Conservation (phyloP, 2,888 invertebrate species). For the Leptinotarsa tumamoca region DNA sequence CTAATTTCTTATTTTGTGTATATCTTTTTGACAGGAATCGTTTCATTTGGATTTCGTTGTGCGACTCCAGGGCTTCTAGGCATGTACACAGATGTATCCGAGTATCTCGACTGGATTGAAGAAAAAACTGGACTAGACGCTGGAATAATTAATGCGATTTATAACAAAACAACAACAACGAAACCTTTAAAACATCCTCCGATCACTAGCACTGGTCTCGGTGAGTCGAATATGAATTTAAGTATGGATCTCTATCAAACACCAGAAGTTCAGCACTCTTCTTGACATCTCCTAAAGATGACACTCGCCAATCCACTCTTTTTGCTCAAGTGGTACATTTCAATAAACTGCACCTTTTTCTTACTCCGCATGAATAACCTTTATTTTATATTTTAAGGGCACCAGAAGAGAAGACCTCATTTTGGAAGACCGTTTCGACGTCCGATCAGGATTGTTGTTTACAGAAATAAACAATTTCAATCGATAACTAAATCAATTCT, state of each 20-base stretch:
- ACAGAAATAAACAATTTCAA: slow-evolving; percentile 38
- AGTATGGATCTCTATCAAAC: too few relatives aligned
- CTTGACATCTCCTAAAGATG: too few relatives aligned
- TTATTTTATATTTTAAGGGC: slow-evolving; percentile 36
- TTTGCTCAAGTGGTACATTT: too few relatives aligned
- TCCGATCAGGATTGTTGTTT: slow-evolving; percentile 48
- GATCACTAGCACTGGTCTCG: slow-evolving; percentile 3
- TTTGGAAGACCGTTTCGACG: slow-evolving; percentile 40
- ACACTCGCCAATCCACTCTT: too few relatives aligned
- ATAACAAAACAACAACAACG: slow-evolving; percentile 27
- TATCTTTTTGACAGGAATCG: background rate
- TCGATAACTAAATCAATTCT: slow-evolving; percentile 33
- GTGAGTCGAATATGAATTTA: background rate
- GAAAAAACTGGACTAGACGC: slow-evolving; percentile 52
- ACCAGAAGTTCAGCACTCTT: too few relatives aligned
- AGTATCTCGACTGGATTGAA: slow-evolving; percentile 71
- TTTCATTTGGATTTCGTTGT: slow-evolving; percentile 71
- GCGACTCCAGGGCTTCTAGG: slow-evolving; percentile 71
- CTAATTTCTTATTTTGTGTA: background rate
- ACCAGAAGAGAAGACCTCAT: slow-evolving; percentile 40
- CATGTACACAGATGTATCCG: slow-evolving; percentile 73
- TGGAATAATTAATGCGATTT: slow-evolving; percentile 38
- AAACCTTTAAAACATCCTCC: slow-evolving; percentile 25
- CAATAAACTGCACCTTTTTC: too few relatives aligned
- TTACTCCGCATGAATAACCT: background rate